Conservation (phyloP, 2,888 invertebrate species). For the Pseudanteris insignis region DNA sequence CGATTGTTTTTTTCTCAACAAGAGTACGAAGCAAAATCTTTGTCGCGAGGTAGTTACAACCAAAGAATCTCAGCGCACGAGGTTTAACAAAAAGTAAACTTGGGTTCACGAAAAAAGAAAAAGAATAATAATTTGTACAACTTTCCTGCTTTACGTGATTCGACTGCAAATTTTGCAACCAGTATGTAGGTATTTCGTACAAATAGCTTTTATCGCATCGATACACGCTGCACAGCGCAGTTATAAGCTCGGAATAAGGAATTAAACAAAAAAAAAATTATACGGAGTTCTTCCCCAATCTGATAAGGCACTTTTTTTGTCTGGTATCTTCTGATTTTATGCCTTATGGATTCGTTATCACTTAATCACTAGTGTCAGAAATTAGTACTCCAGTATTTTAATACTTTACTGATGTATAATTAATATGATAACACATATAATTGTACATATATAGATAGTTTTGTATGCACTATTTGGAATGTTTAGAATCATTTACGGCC, state of each 20-base stretch:
- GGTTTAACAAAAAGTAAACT: background rate
- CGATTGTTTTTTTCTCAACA: too few relatives aligned
- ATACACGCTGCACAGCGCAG: slow-evolving; percentile 13
- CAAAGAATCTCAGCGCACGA: slow-evolving; percentile 23
- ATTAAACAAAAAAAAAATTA: slow-evolving; percentile 19
- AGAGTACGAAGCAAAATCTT: slow-evolving; percentile 23
- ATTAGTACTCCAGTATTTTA: too few relatives aligned
- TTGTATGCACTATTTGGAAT: too few relatives aligned
- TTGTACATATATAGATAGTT: too few relatives aligned
- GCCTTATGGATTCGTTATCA: too few relatives aligned
- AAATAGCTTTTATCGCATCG: slow-evolving; percentile 44
- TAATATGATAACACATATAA: too few relatives aligned
- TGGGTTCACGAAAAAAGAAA: slow-evolving; percentile 22
- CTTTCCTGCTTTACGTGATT: slow-evolving; percentile 50
- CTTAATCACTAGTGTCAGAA: too few relatives aligned
- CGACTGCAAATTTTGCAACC: slow-evolving; percentile 40
- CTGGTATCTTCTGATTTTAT: too few relatives aligned
- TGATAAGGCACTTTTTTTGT: too few relatives aligned
- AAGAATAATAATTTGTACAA: slow-evolving; percentile 48
- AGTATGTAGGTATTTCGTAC: slow-evolving; percentile 26
- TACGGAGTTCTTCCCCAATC: too few relatives aligned
- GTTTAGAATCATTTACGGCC: too few relatives aligned
- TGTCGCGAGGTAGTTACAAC: slow-evolving; percentile 11
- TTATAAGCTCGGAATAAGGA: slow-evolving; percentile 22
- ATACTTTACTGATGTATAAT: too few relatives aligned